Conservation (phyloP, 2,113 vertebrate genomes). For the Bothrops jararaca region DNA sequence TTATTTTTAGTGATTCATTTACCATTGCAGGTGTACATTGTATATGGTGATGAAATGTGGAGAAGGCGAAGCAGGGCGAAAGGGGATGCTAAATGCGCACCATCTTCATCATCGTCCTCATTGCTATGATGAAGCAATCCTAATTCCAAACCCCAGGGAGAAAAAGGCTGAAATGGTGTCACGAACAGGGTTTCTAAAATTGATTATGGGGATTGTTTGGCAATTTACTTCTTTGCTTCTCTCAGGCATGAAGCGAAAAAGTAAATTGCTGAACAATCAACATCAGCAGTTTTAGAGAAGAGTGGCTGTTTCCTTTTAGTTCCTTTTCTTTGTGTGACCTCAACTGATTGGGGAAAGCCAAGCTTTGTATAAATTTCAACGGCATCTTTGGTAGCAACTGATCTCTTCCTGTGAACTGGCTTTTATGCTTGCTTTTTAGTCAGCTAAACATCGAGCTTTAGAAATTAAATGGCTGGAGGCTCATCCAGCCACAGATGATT, state of each 20-base stretch:
- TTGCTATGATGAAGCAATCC: not conserved
- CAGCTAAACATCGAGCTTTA: constrained; percentile 56
- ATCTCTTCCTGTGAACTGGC: constrained; percentile 66
- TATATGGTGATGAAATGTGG: not conserved
- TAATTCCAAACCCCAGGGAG: not conserved
- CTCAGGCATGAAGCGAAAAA: not conserved
- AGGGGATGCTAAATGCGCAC: not conserved
- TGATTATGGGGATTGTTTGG: not conserved
- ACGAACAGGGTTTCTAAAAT: not conserved
- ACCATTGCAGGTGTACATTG: not conserved
- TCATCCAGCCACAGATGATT: constrained; percentile 42
- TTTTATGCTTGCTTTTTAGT: constrained; percentile 55
- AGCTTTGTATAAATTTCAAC: constrained; percentile 53
- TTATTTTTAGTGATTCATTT: not conserved
- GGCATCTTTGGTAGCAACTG: constrained; percentile 61
- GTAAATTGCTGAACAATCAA: constrained; percentile 27
- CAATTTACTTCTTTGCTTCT: not conserved
- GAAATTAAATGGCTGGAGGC: constrained; percentile 56
- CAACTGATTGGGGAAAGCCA: constrained; percentile 66
- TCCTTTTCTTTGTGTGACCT: constrained; percentile 43
- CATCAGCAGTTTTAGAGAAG: constrained; percentile 26
- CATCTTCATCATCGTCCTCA: not conserved
- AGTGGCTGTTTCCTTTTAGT: not conserved
- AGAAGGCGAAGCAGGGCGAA: not conserved
- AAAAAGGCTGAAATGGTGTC: not conserved